Percentiles rank a stretch among this genome's conserved stretches.
Evolutionary conservation across 1,140 invertebrate genomes (phyloP).

Genomic region (Galleria mellonella): DNA sequence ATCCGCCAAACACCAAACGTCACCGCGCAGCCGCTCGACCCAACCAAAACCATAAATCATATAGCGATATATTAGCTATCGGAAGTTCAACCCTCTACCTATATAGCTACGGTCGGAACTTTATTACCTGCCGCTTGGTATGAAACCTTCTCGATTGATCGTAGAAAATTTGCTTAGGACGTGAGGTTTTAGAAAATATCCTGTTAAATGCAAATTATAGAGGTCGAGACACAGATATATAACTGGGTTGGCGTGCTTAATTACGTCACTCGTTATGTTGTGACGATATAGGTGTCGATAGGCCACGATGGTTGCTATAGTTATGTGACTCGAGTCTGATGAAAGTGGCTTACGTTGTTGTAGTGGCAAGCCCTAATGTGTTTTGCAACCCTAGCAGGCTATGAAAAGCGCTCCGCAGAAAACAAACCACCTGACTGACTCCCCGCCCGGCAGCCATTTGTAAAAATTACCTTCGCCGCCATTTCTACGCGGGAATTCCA

Average conservation of each 20-base stretch:
- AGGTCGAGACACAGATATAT: conserved; percentile 39
- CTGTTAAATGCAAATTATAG: conserved; percentile 59
- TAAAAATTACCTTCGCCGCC: conserved; percentile 68
- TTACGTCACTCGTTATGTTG: conserved; percentile 32
- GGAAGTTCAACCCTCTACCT: conserved; percentile 37
- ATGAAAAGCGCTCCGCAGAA: conserved; percentile 39
- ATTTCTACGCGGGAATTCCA: conserved; percentile 66
- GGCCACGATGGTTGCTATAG: too few species aligned
- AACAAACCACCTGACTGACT: conserved; percentile 44
- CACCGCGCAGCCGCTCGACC: conserved; percentile 55
- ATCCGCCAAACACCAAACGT: conserved; percentile 66
- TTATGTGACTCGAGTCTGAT: not conserved
- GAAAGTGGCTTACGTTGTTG: not conserved
- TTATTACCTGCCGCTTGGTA: not conserved
- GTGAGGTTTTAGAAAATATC: conserved; percentile 58
- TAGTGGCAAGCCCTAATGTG: conserved; percentile 6
- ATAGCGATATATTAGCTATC: conserved; percentile 28
- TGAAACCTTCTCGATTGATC: conserved; percentile 1
- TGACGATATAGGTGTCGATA: not conserved
- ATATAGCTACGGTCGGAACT: conserved; percentile 7
- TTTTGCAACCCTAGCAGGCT: conserved; percentile 22
- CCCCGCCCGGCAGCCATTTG: conserved; percentile 64
- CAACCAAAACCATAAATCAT: conserved; percentile 47
- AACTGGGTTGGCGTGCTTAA: conserved; percentile 35
- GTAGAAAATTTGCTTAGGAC: conserved; percentile 45